Evolutionary conservation across 2,797 vertebrate species (phyloP).

Genomic region (Anguilla megastoma): DNA sequence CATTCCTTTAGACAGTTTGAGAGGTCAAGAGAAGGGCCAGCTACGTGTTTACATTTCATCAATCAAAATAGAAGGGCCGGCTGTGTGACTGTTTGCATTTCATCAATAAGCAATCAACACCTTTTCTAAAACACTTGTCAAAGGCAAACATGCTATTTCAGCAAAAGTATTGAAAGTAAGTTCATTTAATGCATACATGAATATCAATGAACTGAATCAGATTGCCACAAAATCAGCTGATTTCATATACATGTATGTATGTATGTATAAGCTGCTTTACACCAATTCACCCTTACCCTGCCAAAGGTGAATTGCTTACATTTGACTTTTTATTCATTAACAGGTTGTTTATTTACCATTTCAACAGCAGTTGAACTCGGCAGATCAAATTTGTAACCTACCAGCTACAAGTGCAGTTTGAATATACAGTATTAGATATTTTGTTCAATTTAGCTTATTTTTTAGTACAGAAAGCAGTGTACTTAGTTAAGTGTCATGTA

Average conservation of each 20-base stretch:
- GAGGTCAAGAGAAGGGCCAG: neutral
- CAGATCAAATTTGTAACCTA: neutral
- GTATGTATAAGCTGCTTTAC: neutral
- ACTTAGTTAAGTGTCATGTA: neutral
- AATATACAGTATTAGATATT: neutral
- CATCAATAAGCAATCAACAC: neutral
- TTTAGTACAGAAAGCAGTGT: neutral
- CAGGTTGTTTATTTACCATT: neutral
- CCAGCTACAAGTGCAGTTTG: neutral
- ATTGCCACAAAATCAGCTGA: neutral
- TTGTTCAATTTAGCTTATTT: neutral
- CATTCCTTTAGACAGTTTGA: neutral
- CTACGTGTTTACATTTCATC: neutral
- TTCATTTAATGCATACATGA: neutral
- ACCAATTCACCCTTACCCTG: neutral
- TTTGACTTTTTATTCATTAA: neutral
- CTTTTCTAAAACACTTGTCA: neutral
- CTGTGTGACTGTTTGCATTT: neutral
- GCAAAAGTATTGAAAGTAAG: neutral
- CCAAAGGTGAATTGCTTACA: neutral
- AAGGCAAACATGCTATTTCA: neutral
- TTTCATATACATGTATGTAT: neutral
- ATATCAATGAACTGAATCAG: neutral
- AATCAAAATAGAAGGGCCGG: neutral
- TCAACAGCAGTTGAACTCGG: neutral